Conservation (phyloP, 2,797 vertebrate genomes). For the Echeneis naucrates region DNA sequence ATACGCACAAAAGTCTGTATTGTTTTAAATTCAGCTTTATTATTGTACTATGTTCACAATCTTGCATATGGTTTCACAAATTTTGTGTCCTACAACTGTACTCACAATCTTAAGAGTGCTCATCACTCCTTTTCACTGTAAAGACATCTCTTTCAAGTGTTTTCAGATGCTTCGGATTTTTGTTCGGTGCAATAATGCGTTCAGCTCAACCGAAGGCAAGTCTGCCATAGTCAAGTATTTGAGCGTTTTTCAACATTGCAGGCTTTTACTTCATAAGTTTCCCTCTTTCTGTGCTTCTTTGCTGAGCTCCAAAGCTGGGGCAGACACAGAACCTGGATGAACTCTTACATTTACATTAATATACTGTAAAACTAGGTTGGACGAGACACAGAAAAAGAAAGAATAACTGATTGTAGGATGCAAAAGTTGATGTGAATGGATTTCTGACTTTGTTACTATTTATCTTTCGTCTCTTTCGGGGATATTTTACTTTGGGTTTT, state of each 20-base stretch:
- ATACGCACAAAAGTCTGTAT: conserved; percentile 5
- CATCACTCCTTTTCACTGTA: background rate
- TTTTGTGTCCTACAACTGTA: background rate
- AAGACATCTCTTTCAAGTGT: background rate
- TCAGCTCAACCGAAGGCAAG: background rate
- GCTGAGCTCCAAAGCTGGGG: background rate
- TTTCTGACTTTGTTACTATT: background rate
- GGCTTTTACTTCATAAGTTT: background rate
- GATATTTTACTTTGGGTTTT: too few species aligned
- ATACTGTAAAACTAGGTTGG: too few species aligned
- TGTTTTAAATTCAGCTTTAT: conserved; percentile 13
- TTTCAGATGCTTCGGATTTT: background rate
- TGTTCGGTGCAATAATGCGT: background rate
- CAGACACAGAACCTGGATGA: background rate
- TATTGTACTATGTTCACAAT: conserved; percentile 24
- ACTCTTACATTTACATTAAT: background rate
- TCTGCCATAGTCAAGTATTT: background rate
- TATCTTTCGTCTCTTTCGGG: too few species aligned
- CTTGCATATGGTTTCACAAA: background rate
- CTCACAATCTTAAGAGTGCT: background rate
- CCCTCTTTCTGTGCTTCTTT: background rate
- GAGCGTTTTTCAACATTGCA: background rate
- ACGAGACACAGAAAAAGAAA: too few species aligned
- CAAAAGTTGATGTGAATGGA: background rate
- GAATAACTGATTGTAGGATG: background rate